Evolutionary conservation across 2,888 invertebrate genomes (phyloP).

Genomic region (Eustalomyia histrio): DNA sequence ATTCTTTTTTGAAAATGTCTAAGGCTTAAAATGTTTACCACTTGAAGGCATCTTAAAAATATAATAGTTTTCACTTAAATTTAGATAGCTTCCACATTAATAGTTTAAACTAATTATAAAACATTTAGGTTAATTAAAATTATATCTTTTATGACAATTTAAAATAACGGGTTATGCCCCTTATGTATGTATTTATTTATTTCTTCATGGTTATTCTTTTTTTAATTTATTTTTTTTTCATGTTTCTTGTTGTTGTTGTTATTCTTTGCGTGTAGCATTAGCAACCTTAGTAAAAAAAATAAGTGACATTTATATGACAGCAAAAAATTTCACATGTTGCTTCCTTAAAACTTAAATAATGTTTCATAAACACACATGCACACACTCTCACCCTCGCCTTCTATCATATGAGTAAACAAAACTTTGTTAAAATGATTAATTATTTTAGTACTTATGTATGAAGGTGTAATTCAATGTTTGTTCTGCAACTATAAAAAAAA

Average conservation of each 20-base stretch:
- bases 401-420: slow-evolving; percentile 1
- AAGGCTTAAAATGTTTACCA: no score
- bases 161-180: no score
- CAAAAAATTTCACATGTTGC: slow-evolving; percentile 47
- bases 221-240: background rate
- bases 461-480: background rate
- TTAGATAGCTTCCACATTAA: no score
- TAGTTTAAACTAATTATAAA: no score
- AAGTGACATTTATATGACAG: slow-evolving; percentile 54
- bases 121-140: no score
- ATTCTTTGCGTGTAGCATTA: slow-evolving; percentile 14
- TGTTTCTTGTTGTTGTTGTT: slow-evolving; percentile 5
- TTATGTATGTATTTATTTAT: no score
- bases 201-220: background rate
- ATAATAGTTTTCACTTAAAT: no score
- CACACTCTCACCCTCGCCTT: background rate
- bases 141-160: no score
- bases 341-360: background rate
- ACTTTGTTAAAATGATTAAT: slow-evolving; percentile 45
- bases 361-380: background rate
- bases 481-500: background rate
- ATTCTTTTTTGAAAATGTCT: no score
- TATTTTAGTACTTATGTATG: slow-evolving; percentile 4
- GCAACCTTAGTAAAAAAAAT: background rate
- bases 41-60: no score